These are phyloP conservation scores for Salticus scenicus DNA, from an alignment of 2,888 invertebrate genomes.

Conservation along the genomic window DNA sequence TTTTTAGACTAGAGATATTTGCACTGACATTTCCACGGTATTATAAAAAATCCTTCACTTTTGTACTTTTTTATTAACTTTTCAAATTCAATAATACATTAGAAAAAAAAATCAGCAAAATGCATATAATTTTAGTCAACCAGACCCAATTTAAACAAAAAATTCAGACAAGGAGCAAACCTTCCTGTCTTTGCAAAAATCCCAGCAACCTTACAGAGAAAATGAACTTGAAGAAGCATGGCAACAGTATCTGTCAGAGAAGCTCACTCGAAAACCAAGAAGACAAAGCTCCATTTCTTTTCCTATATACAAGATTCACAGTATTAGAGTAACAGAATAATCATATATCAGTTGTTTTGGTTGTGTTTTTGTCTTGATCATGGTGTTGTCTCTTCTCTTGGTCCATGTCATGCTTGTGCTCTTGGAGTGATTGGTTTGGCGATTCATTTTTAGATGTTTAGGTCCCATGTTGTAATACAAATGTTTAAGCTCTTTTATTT, in stretches of 20 bases:
- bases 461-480: constrained; percentile 6
- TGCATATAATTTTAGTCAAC: constrained; percentile 20
- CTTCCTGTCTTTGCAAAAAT: constrained; percentile 60
- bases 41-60: too few relatives aligned
- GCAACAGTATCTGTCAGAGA: constrained; percentile 39
- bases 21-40: too few relatives aligned
- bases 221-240: constrained; percentile 40
- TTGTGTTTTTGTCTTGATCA: constrained; percentile 13
- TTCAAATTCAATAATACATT: neutral
- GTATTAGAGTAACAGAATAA: constrained; percentile 30
- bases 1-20: too few relatives aligned
- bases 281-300: constrained; percentile 25
- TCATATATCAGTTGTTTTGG: constrained; percentile 16
- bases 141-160: constrained; percentile 47
- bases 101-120: constrained; percentile 11
- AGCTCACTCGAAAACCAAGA: constrained; percentile 36
- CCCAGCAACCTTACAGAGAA: constrained; percentile 54
- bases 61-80: too few relatives aligned
- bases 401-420: constrained; percentile 38
- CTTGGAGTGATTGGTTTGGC: constrained; percentile 35
- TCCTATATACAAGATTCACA: constrained; percentile 67
- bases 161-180: constrained; percentile 68
- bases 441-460: neutral
- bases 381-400: constrained; percentile 52
- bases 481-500: neutral